Percentiles rank a stretch among this genome's conserved stretches.
Conservation (phyloP, 2,113 vertebrate species). For the Typhlomys cinereus region DNA sequence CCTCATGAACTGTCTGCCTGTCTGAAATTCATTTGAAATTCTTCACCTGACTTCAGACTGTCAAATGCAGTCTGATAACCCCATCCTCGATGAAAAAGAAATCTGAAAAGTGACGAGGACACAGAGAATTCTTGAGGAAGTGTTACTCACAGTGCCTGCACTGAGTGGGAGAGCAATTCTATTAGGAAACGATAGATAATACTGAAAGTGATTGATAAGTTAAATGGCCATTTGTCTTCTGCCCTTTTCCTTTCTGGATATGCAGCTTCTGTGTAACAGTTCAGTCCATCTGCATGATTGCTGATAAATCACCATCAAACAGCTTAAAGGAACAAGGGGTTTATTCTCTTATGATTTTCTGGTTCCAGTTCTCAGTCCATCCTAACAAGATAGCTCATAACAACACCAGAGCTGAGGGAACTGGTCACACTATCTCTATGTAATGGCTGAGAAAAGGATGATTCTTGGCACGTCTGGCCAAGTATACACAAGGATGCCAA, state of each 20-base stretch:
- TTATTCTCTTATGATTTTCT: no score
- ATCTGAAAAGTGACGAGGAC: slow-evolving; percentile 29
- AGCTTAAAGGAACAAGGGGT: no score
- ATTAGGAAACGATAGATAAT: background rate
- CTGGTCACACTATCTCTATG: no score
- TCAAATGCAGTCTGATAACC: slow-evolving; percentile 49
- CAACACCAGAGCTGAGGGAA: no score
- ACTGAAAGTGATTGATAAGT: slow-evolving; percentile 40
- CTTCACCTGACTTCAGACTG: slow-evolving; percentile 67
- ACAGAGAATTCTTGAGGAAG: background rate
- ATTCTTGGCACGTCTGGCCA: no score
- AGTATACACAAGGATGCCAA: no score
- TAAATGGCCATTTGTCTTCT: slow-evolving; percentile 29
- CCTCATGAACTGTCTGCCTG: slow-evolving; percentile 65
- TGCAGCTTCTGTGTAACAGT: no score
- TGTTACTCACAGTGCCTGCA: background rate
- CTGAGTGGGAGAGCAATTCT: background rate
- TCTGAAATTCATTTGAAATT: slow-evolving; percentile 67
- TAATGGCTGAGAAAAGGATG: no score
- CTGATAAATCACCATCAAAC: no score
- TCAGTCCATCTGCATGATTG: no score
- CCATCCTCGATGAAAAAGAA: background rate
- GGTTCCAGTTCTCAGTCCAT: no score
- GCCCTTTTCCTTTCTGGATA: background rate
- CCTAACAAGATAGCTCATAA: no score